Percentiles rank a stretch among this genome's conserved stretches.
Conservation (phyloP, 1,140 invertebrate genomes). For the Paralvinella palmiformis region DNA sequence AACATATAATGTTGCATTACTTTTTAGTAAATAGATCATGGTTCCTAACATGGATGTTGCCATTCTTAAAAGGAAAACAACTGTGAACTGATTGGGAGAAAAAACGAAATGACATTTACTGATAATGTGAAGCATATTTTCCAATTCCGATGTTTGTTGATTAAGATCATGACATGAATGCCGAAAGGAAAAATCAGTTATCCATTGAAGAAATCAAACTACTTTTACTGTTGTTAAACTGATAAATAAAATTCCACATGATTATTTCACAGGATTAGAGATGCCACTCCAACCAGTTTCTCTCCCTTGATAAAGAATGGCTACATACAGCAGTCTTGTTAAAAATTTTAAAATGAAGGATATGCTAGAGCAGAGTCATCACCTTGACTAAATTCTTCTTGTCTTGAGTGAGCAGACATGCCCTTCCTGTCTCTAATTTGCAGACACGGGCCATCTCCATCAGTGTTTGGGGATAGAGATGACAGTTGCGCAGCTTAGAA, state of each 20-base stretch:
- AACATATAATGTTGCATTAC: too few species aligned
- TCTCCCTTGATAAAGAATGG: background rate
- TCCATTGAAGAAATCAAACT: too few species aligned
- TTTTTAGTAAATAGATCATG: too few species aligned
- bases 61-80: too few species aligned
- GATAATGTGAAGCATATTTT: too few species aligned
- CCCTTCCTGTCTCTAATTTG: constrained; percentile 46
- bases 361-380: background rate
- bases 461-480: constrained; percentile 54
- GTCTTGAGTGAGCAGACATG: constrained; percentile 57
- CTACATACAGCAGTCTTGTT: background rate
- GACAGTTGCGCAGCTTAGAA: constrained; percentile 50
- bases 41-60: too few species aligned
- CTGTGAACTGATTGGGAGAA: too few species aligned
- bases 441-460: constrained; percentile 53
- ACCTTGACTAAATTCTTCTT: constrained; percentile 51
- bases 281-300: background rate
- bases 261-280: background rate
- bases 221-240: background rate
- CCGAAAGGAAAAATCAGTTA: too few species aligned
- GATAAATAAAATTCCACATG: background rate
- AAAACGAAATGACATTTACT: too few species aligned
- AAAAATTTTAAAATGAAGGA: background rate
- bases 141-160: too few species aligned
- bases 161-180: too few species aligned